Conservation (phyloP, 1,140 invertebrate genomes). For the Spodoptera litura region DNA sequence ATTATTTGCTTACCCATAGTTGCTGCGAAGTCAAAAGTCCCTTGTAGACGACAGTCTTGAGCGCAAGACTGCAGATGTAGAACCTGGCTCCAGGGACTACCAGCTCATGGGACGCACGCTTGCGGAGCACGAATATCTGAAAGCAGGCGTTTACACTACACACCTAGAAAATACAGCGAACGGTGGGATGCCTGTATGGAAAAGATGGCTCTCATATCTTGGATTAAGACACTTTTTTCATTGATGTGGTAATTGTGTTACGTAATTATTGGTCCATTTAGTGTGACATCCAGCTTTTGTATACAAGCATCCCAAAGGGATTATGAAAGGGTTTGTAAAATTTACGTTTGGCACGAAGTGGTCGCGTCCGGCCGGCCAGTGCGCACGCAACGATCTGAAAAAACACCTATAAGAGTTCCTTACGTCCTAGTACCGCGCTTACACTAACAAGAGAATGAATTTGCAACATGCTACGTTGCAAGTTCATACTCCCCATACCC, state of each 20-base stretch:
- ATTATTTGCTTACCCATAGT: constrained; percentile 90
- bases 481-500: constrained; percentile 74
- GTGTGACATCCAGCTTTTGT: constrained; percentile 5
- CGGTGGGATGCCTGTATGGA: constrained; percentile 33
- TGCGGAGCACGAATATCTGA: constrained; percentile 96
- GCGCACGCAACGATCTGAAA: constrained; percentile 79
- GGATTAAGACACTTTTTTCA: too few species aligned
- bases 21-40: constrained; percentile 98
- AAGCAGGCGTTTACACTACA: constrained; percentile 65
- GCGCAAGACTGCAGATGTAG: constrained; percentile 98
- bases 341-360: constrained; percentile 74
- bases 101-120: constrained; percentile 96
- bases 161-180: constrained; percentile 43
- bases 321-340: constrained; percentile 63
- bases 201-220: neutral
- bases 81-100: constrained; percentile 94
- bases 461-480: constrained; percentile 64
- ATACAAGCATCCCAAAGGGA: constrained; percentile 37
- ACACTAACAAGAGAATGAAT: constrained; percentile 69
- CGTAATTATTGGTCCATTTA: neutral
- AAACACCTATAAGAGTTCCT: constrained; percentile 76
- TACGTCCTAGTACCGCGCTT: constrained; percentile 56
- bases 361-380: constrained; percentile 60
- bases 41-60: constrained; percentile 98
- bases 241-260: neutral